Percentiles rank a stretch among this genome's conserved stretches.
These are phyloP conservation scores for Myopa testacea DNA, from an alignment of 2,888 invertebrate species.

Conservation along the genomic window DNA sequence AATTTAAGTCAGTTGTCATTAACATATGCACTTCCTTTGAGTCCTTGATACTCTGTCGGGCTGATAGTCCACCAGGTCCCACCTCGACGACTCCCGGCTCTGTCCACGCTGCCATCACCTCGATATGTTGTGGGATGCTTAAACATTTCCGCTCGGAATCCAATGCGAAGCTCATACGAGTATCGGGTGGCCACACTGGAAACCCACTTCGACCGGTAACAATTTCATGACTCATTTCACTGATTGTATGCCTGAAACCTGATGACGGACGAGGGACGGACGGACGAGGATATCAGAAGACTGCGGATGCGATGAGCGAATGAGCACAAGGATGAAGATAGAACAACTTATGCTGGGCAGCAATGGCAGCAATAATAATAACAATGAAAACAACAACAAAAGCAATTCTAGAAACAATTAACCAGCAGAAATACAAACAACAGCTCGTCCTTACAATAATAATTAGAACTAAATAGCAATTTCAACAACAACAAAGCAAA, in stretches of 20 bases:
- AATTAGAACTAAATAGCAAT: background rate
- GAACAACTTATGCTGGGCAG: conserved; percentile 25
- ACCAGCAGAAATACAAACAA: conserved; percentile 16
- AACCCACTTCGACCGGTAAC: conserved; percentile 46
- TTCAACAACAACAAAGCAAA: background rate
- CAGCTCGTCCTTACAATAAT: background rate
- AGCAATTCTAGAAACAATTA: conserved; percentile 15
- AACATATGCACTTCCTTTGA: background rate
- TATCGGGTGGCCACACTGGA: conserved; percentile 22
- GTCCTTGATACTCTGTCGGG: background rate
- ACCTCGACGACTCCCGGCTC: background rate
- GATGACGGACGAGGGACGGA: too few relatives aligned
- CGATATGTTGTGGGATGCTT: conserved; percentile 11
- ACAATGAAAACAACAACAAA: conserved; percentile 4
- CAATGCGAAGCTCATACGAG: background rate
- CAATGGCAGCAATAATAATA: background rate
- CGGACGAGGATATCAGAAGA: background rate
- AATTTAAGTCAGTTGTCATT: background rate
- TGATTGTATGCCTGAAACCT: conserved; percentile 39
- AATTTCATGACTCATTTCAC: conserved; percentile 52
- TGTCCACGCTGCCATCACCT: background rate
- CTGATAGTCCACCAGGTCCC: background rate
- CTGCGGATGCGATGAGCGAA: background rate
- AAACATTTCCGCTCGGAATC: background rate
- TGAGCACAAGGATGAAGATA: conserved; percentile 18